Conservation (phyloP, 92 coral and sea anemone species). For the Umimayanthus chanpuru region DNA sequence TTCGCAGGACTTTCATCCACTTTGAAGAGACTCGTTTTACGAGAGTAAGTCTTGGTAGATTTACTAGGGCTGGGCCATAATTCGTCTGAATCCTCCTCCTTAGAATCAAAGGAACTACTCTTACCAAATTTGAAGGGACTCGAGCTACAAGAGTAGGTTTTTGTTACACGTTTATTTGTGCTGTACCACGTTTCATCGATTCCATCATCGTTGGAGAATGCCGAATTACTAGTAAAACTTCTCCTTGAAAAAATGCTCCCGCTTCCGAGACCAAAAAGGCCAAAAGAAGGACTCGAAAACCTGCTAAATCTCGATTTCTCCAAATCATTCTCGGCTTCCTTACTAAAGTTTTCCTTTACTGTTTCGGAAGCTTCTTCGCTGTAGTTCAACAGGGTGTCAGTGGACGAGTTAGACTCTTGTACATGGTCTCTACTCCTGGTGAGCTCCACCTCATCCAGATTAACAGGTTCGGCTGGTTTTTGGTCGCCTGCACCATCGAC, state of each 20-base stretch:
- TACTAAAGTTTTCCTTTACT: background rate
- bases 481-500: constrained; percentile 90
- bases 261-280: constrained; percentile 23
- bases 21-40: background rate
- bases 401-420: background rate
- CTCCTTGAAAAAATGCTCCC: background rate
- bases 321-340: background rate
- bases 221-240: background rate
- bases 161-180: background rate
- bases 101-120: background rate
- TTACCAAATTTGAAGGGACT: background rate
- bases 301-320: constrained; percentile 12
- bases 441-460: background rate
- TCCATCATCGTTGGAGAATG: background rate
- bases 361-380: background rate
- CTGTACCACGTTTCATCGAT: constrained; percentile 7
- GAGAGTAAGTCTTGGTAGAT: constrained; percentile 2
- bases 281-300: background rate
- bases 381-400: background rate
- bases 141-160: constrained; percentile 11
- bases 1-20: background rate
- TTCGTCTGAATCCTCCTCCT: background rate
- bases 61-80: background rate
- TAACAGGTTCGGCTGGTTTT: constrained; percentile 15
- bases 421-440: background rate